phyloP scores from a whole-genome alignment of 2,113 vertebrate genomes.

The Brachypodius melanocephalos region DNA sequence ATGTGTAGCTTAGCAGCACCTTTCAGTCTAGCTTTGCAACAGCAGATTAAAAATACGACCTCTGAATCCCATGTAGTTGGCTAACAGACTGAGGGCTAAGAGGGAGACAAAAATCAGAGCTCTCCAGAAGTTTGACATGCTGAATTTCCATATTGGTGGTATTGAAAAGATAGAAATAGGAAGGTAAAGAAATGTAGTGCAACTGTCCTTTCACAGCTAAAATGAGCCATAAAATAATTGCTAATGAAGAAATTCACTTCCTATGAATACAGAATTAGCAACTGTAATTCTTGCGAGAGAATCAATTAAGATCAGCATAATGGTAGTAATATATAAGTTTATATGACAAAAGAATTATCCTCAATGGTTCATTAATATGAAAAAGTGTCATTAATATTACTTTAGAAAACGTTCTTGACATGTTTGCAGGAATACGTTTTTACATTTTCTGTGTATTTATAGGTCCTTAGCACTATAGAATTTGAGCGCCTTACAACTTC shows the following conservation, averaged over 20 bases:
- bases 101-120: not conserved
- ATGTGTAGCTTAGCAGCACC: not conserved
- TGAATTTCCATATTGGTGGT: not conserved
- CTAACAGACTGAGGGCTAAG: not conserved
- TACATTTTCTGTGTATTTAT: not conserved
- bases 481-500: not conserved
- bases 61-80: not conserved
- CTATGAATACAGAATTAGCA: conserved; percentile 32
- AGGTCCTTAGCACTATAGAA: not conserved
- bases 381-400: not conserved
- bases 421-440: not conserved
- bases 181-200: not conserved
- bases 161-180: not conserved
- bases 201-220: not conserved
- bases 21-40: not conserved
- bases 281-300: not conserved
- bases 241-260: not conserved
- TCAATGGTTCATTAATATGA: not conserved
- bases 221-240: not conserved
- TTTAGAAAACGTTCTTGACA: not conserved
- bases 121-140: not conserved
- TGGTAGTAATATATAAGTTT: not conserved
- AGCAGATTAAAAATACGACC: not conserved
- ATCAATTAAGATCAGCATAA: conserved; percentile 11
- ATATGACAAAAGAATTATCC: not conserved